Evolutionary conservation across 2,888 invertebrate species (phyloP), one percentile per base, ranked within the genome.

Genomic region (Lissonota sp.): DNA sequence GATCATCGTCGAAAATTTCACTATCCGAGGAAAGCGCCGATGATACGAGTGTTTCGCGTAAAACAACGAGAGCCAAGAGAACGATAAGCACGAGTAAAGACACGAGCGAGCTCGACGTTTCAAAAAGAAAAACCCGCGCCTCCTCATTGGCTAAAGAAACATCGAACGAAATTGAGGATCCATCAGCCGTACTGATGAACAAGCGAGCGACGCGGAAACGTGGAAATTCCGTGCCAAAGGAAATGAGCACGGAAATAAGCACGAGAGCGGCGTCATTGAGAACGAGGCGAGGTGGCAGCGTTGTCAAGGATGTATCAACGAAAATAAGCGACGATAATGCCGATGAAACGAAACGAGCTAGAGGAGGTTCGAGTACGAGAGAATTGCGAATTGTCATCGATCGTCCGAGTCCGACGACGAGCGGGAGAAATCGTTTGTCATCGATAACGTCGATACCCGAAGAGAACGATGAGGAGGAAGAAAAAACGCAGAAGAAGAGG

Each of bases 401-500:
- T 2, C 53, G 26, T 42, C 64, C 37, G 80, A 81, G 64, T 83
- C 86, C 87, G 6, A 77, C 86, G 4, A 71, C 79, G 0, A 88
- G 85, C 5, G 86, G 85, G 4, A 87, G 91, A 0, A 85, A 79
- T 72, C 87, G 90, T 53, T 85, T 87, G 10, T 80, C 84, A 0
- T 90, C 90, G 10, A 86, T 90, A 46, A 86, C 87, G 0, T 88
- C 90, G 0, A 86, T 90, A 44, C 90, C 91, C 0, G 91, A 90
- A 46, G 91, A 91, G 55, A 60, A 87, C 3, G 90, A 89, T 16
- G 88, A 85, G 3, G 79, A 85, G 87, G 0, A 86, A 63, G 6
- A 0, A 40, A 66, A 5, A 81, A 83, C 26, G 26, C 26, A 3
- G 26, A 26, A 26, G 26, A 26, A 26, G 26, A 26, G 26, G 26